These are phyloP conservation scores for Potorous gilbertii DNA, from an alignment of 2,797 vertebrate species.

Conservation along the genomic window DNA sequence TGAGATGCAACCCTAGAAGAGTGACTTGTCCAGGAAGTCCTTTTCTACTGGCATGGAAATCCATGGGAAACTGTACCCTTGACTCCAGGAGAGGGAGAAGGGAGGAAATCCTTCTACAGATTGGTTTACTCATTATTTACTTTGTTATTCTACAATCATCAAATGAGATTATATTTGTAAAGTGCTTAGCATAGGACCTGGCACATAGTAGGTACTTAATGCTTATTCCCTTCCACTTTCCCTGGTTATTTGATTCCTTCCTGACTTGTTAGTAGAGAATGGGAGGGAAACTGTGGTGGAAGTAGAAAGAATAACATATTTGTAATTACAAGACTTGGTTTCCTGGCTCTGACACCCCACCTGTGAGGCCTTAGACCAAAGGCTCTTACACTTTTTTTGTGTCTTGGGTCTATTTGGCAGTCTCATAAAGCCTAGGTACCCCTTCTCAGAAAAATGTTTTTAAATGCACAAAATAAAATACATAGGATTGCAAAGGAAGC, in stretches of 20 bases:
- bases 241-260: background rate
- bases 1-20: too few relatives aligned
- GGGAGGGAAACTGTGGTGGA: background rate
- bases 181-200: background rate
- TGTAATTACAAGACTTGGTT: background rate
- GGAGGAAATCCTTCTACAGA: too few relatives aligned
- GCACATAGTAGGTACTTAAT: background rate
- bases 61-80: too few relatives aligned
- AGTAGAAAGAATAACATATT: background rate
- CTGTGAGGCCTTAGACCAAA: background rate
- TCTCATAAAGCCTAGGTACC: background rate
- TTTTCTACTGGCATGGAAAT: too few relatives aligned
- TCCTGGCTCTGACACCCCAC: background rate
- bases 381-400: background rate
- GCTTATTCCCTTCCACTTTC: background rate
- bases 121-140: background rate
- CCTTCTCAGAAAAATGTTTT: background rate
- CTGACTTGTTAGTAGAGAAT: background rate
- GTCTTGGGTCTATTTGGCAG: background rate
- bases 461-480: background rate
- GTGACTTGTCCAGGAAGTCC: too few relatives aligned
- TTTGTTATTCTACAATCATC: background rate
- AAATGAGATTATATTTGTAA: background rate
- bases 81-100: too few relatives aligned
- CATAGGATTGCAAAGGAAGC: background rate